These are phyloP conservation scores for Enteromius anoplus DNA, from an alignment of 2,797 vertebrate genomes.

Conservation along the genomic window DNA sequence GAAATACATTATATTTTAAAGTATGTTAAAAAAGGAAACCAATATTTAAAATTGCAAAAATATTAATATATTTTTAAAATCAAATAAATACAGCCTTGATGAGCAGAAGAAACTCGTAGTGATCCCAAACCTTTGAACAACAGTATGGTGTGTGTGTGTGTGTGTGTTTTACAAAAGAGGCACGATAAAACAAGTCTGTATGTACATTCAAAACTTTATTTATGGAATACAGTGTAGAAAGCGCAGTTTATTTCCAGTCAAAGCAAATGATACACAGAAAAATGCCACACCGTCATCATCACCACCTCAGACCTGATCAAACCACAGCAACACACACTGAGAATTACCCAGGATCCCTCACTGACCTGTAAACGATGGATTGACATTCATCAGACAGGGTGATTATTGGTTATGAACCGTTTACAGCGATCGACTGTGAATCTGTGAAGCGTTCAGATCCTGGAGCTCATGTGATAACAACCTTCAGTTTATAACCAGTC, in stretches of 20 bases:
- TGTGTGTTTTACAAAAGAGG: not conserved
- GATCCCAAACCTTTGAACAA: too few relatives aligned
- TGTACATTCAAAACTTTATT: slow-evolving; percentile 97
- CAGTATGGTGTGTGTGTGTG: too few relatives aligned
- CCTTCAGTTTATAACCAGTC: not conserved
- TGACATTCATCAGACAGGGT: slow-evolving; percentile 48
- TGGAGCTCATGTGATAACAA: not conserved
- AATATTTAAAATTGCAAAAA: too few relatives aligned
- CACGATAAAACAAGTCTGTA: slow-evolving; percentile 51
- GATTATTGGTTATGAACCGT: slow-evolving; percentile 2
- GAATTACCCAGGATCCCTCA: not conserved
- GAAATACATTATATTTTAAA: not conserved
- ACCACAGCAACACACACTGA: slow-evolving; percentile 37
- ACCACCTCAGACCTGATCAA: slow-evolving; percentile 20
- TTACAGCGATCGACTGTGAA: not conserved
- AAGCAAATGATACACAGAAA: slow-evolving; percentile 87
- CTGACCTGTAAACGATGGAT: slow-evolving; percentile 14
- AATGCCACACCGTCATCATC: slow-evolving; percentile 62
- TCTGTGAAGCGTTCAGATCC: not conserved
- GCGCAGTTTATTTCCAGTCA: slow-evolving; percentile 87
- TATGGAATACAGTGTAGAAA: slow-evolving; percentile 99
- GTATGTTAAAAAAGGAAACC: not conserved
- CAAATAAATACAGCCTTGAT: not conserved
- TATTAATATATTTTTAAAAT: not conserved
- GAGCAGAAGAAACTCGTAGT: not conserved